Base-by-base conservation (phyloP, 2,113 vertebrate genomes). In the Alces alces region DNA sequence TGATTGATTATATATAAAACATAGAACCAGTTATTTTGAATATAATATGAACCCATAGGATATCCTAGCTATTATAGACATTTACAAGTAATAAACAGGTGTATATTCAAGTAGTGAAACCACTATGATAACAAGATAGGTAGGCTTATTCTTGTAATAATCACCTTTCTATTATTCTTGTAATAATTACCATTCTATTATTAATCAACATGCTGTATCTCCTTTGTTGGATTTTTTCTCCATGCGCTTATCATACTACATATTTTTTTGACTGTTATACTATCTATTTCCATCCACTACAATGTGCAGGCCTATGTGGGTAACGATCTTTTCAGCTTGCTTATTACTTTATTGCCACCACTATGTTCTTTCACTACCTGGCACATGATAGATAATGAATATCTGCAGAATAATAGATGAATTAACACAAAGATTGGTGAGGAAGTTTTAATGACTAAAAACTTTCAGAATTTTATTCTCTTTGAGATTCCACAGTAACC, bases 41-140 rank as follows among this genome's bases (percentile, higher is more conserved):
- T 86, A 79, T 57, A 93, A 54, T 73, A 88, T 76, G 50, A 93
- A 57, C 30, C 28, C 33, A 27, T 89, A 89, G 84, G 47, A 50
- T 39, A 96, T 96, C 47, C 57, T 95, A 55, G 86, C 28, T 92
- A 79, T 23, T 88, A 60, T 21, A 95, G 89, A 86, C 33, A 89
- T 52, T 88, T 85, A 43, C 3, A 88, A 91, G 36, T 55, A 93
- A 80, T 50, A 87, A 96, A 87, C 5, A 45, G 43, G 52, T 87
- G 1, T 27, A 91, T 73, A 84, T 19, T 93, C 36, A 96, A 83
- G 25, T 52, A 93, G 50, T 88, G 16, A 84, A 73, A 27, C 14
- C 78, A 52, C 33, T 0, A 1, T 84, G 50, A 57, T 79, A 91
- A 27, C 8, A 23, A 93, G 64, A 64, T 43, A 85, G 96, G 15